phyloP scores from a whole-genome alignment of 2,797 vertebrate species.

The Schizopygopsis pylzovi region DNA sequence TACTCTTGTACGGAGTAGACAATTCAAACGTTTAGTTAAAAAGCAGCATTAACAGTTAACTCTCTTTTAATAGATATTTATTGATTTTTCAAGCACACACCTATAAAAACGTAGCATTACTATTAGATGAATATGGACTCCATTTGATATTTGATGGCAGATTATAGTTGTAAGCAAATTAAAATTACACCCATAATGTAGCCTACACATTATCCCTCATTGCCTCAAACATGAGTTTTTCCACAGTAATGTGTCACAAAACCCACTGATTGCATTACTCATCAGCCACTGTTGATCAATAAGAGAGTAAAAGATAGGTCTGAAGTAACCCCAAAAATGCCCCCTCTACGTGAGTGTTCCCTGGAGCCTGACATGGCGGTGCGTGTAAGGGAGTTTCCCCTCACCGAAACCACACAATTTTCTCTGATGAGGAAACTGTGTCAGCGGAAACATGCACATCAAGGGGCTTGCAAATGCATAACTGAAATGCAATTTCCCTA shows the following conservation, averaged over 20 bases:
- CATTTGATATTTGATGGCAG: background rate
- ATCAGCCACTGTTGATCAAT: background rate
- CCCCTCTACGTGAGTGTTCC: background rate
- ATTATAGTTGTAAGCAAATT: background rate
- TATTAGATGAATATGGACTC: background rate
- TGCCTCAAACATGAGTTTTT: background rate
- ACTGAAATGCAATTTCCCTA: background rate
- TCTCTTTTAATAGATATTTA: too few relatives aligned
- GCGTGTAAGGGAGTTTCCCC: conserved; percentile 60
- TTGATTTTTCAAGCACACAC: background rate
- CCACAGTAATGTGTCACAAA: background rate
- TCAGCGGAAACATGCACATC: conserved; percentile 58
- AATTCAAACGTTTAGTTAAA: background rate
- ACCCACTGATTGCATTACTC: background rate
- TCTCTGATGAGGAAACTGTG: conserved; percentile 47
- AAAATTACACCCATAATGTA: background rate
- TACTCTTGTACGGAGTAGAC: background rate
- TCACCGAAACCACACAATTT: conserved; percentile 5
- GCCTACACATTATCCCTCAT: background rate
- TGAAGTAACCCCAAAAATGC: background rate
- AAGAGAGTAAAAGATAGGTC: background rate
- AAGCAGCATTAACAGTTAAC: background rate
- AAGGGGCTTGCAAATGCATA: conserved; percentile 13
- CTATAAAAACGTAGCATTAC: background rate
- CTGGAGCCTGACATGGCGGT: background rate